These are phyloP conservation scores for Papilio helenus DNA, from an alignment of 1,140 invertebrate species.

Conservation along the genomic window DNA sequence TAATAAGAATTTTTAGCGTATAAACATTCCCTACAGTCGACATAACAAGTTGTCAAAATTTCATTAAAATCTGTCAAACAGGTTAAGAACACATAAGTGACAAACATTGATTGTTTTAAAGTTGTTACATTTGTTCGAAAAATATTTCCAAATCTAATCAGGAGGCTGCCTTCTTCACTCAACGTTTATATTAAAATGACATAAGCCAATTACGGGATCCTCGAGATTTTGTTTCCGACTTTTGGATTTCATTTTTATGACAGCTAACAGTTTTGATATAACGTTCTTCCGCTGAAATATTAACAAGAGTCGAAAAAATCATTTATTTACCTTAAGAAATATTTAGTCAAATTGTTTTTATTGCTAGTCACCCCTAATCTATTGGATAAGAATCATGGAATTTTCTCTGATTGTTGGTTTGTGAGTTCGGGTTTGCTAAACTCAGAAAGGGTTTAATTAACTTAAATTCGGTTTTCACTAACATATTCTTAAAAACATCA, in stretches of 20 bases:
- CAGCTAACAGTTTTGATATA: slow-evolving; percentile 1
- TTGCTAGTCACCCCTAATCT: neutral
- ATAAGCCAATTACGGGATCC: slow-evolving; percentile 3
- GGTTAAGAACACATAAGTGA: too few species aligned
- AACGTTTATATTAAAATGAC: slow-evolving; percentile 26
- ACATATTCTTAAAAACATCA: neutral
- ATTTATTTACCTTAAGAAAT: neutral
- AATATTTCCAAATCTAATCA: neutral
- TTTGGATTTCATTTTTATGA: neutral
- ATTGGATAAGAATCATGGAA: neutral
- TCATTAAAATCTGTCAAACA: too few species aligned
- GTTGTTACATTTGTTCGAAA: neutral
- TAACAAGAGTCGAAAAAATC: neutral
- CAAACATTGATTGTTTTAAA: too few species aligned
- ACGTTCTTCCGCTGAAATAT: neutral
- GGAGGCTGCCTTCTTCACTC: neutral
- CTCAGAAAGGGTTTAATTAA: neutral
- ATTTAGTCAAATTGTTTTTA: neutral
- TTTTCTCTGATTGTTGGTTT: neutral
- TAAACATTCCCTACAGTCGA: neutral
- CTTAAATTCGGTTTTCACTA: neutral
- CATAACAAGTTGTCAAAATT: too few species aligned
- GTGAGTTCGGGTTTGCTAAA: neutral
- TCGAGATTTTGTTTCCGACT: slow-evolving; percentile 14
- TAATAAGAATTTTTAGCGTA: too few species aligned